These are phyloP conservation scores for Cotesia glomerata DNA, from an alignment of 1,140 invertebrate genomes.

Conservation along the genomic window DNA sequence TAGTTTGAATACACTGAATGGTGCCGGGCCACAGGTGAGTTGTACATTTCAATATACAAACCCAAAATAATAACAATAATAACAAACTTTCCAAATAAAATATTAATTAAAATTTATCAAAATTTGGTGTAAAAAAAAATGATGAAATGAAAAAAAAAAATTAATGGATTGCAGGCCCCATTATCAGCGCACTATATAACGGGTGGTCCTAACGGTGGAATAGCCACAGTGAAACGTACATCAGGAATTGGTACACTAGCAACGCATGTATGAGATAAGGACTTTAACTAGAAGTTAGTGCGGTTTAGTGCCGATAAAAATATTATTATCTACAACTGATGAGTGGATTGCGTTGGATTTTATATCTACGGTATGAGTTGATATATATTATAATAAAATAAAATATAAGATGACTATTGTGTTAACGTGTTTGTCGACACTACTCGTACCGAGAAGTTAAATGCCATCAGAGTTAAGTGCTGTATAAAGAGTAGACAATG, in stretches of 20 bases:
- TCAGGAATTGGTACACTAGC: slow-evolving; percentile 65
- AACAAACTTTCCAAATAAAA: no score
- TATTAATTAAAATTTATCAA: no score
- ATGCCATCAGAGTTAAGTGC: no score
- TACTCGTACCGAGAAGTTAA: no score
- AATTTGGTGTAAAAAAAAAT: background rate
- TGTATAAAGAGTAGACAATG: no score
- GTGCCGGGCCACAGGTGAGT: slow-evolving; percentile 64
- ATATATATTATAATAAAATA: background rate
- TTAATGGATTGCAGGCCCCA: slow-evolving; percentile 47
- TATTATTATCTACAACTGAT: no score
- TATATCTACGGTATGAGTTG: background rate
- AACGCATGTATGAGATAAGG: slow-evolving; percentile 67
- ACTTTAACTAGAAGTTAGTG: slow-evolving; percentile 56
- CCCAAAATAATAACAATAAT: background rate
- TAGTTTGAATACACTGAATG: slow-evolving; percentile 63
- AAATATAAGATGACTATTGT: background rate
- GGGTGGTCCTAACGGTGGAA: slow-evolving; percentile 62
- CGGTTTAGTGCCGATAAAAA: slow-evolving; percentile 28
- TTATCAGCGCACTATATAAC: slow-evolving; percentile 62
- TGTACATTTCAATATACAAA: slow-evolving; percentile 16
- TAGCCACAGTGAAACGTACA: slow-evolving; percentile 61
- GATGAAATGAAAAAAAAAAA: no score
- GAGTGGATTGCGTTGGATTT: slow-evolving; percentile 2
- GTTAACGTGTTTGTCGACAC: no score